Base-by-base conservation (phyloP, 2,888 invertebrate species). In the Acrobasis repandana region DNA sequence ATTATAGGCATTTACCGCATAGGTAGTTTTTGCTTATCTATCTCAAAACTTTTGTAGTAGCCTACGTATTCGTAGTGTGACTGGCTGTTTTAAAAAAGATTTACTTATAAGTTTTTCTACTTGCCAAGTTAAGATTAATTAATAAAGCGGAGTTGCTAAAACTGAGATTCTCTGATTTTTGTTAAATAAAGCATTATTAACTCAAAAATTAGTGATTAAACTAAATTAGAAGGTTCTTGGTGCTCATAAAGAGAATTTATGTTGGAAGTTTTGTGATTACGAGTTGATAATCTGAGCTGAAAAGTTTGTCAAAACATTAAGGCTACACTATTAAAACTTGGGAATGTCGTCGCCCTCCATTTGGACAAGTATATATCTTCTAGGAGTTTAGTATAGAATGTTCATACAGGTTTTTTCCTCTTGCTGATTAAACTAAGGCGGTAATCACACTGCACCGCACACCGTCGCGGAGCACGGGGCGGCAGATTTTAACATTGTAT, bases 151-250 rank as follows among this genome's bases (percentile, higher is more conserved):
- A 11, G 11, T 43, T 43, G n/a, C 43, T 43, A n/a, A 14, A 11
- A 6, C 43, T 14, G n/a, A 43, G n/a, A 14, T 47, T 60, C 52
- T 46, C 18, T 20, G 16, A 46, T 63, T 60, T 54, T 49, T 61
- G 48, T 57, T 61, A 62, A 66, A 63, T 47, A 60, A 51, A 47
- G 47, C 56, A 58, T 65, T 62, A 62, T 64, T 62, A 65, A 64
- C 58, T 60, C 60, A 62, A 63, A 67, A 67, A 67, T 65, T 43
- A 52, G 64, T 67, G 64, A 67, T 65, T 64, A 67, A 67, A 67
- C 59, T 61, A 63, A 67, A 65, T 67, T 63, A 64, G 62, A 64
- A 67, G 61, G 63, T 64, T 65, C 57, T 61, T 51, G 61, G 43
- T 50, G 63, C 62, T 63, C 63, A 63, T 62, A 61, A 67, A 63